phyloP scores from a whole-genome alignment of 2,797 vertebrate species.

The Phataginus tricuspis region DNA sequence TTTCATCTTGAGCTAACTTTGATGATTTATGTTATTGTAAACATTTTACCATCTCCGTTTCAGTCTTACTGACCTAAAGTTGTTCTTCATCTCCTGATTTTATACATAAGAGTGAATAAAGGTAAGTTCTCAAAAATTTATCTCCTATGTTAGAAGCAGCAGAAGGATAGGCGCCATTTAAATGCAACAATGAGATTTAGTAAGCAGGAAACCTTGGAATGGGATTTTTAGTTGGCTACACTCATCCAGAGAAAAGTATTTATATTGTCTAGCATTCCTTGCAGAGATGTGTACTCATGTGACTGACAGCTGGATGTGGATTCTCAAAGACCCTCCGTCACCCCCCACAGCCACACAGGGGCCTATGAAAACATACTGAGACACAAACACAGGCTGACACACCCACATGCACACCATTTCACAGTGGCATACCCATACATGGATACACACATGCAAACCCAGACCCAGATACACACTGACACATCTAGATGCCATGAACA shows the following conservation, averaged over 20 bases:
- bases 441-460: too few relatives aligned
- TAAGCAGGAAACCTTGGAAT: neutral
- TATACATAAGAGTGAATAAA: neutral
- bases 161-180: neutral
- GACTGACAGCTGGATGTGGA: too few relatives aligned
- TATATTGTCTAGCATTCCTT: neutral
- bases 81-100: neutral
- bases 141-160: neutral
- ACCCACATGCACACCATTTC: too few relatives aligned
- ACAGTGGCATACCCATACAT: too few relatives aligned
- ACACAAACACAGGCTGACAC: too few relatives aligned
- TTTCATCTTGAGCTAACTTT: slow-evolving; percentile 16
- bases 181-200: neutral
- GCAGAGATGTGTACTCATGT: neutral
- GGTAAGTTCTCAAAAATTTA: neutral
- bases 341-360: too few relatives aligned
- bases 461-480: too few relatives aligned
- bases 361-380: too few relatives aligned
- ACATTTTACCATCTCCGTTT: neutral
- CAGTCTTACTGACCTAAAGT: neutral
- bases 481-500: too few relatives aligned
- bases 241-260: neutral
- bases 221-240: neutral
- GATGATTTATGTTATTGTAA: neutral
- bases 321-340: too few relatives aligned